Evolutionary conservation across 2,113 vertebrate genomes (phyloP), one percentile per base, ranked within the genome.

Genomic region (Psilopsiagon aymara): DNA sequence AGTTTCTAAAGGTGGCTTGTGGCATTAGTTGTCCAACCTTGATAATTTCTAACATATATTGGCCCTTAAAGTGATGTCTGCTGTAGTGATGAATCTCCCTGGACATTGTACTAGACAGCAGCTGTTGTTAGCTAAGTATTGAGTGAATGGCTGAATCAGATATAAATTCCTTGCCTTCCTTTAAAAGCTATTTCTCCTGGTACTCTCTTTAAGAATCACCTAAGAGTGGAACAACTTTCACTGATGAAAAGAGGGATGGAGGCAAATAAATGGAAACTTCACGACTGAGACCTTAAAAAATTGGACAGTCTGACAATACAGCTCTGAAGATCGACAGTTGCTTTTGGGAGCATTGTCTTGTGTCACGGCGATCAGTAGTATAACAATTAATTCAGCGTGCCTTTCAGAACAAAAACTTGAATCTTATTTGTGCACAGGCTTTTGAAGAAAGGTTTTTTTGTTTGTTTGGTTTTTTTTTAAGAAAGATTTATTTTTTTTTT

Each of bases 241-340:
- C 57, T 1, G 2, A 25, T 1, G 2, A 67, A 83, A 80, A 76
- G 31, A 62, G 16, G 31, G 9, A 2, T 66, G 39, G 70, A 31
- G 29, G n/a, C 47, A 82, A 85, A 19, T 77, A 43, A 76, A 10
- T 47, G 29, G 23, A 55, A 93, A 59, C 15, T 46, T 81, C 33
- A 31, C 23, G 82, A 8, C 25, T n/a, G n/a, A 88, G 64, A 31
- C 29, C 23, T 84, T 47, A 43, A 84, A 78, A 69, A 74, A 31
- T 35, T 29, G n/a, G 10, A 9, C 25, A 33, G 7, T 41, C 1
- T 0, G 52, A 35, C 29, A 57, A 9, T 39, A 69, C 1, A 5
- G 39, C 76, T 69, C 67, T 86, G 75, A 60, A 70, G 88, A 64
- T 64, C 63, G 27, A n/a, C 63, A 16, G 27, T 39, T 88, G 19